phyloP scores from a whole-genome alignment of 2,113 vertebrate genomes.

The Paradoxurus hermaphroditus region DNA sequence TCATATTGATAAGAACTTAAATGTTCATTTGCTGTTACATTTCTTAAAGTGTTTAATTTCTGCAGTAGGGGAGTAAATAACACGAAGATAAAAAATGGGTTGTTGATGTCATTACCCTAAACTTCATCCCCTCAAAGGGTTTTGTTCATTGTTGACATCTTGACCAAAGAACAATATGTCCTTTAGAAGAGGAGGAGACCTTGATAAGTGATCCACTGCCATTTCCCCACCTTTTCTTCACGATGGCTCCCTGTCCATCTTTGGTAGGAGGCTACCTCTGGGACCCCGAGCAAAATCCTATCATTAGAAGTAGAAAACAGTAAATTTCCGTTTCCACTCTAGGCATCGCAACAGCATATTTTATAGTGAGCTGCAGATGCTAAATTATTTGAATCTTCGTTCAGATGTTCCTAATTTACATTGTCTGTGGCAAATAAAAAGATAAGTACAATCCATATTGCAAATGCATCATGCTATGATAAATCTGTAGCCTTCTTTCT shows the following conservation, averaged over 20 bases:
- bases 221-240: neutral
- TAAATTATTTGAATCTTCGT: constrained; percentile 78
- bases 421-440: constrained; percentile 84
- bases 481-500: constrained; percentile 77
- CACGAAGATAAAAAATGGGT: neutral
- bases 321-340: constrained; percentile 65
- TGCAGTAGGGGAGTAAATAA: neutral
- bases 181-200: neutral
- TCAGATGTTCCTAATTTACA: constrained; percentile 82
- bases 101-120: neutral
- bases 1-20: neutral
- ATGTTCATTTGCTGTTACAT: neutral
- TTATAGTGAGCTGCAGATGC: constrained; percentile 78
- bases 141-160: neutral
- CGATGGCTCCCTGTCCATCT: neutral
- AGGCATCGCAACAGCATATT: constrained; percentile 62
- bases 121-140: neutral
- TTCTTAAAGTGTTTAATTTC: neutral
- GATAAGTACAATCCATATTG: constrained; percentile 86
- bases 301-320: constrained; percentile 39
- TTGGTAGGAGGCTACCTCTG: constrained; percentile 33
- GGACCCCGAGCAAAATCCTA: constrained; percentile 39
- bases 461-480: constrained; percentile 73
- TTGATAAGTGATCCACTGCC: neutral
- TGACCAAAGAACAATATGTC: neutral